These are phyloP conservation scores for Lucilia sericata DNA, from an alignment of 1,140 invertebrate genomes.

Conservation along the genomic window DNA sequence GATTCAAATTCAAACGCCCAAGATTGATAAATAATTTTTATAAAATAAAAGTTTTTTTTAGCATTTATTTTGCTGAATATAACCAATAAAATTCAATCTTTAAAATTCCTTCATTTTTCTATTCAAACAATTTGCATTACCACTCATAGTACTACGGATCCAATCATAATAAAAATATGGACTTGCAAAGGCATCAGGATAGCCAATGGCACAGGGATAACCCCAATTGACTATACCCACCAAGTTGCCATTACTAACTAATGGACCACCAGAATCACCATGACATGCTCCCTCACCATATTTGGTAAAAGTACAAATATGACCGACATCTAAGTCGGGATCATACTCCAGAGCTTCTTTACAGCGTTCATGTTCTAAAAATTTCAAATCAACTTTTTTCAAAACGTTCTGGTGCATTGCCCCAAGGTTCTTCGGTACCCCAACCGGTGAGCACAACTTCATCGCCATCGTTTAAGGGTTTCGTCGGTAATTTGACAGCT, in stretches of 20 bases:
- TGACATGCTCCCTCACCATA: slow-evolving; percentile 70
- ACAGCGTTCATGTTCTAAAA: slow-evolving; percentile 51
- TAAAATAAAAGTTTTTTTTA: too few species aligned
- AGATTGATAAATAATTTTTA: too few species aligned
- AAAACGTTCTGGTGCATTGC: slow-evolving; percentile 50
- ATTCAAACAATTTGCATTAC: slow-evolving; percentile 47
- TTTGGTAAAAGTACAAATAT: slow-evolving; percentile 73
- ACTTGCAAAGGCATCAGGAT: slow-evolving; percentile 69
- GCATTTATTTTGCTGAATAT: too few species aligned
- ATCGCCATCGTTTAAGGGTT: slow-evolving; percentile 51
- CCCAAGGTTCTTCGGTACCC: slow-evolving; percentile 52
- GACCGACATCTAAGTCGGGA: slow-evolving; percentile 54
- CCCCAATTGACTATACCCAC: slow-evolving; percentile 72
- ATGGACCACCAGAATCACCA: slow-evolving; percentile 73
- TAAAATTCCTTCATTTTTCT: neutral
- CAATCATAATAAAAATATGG: slow-evolving; percentile 57
- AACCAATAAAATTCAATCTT: neutral
- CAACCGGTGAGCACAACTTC: slow-evolving; percentile 68
- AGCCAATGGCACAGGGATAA: slow-evolving; percentile 68
- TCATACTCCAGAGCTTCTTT: slow-evolving; percentile 38
- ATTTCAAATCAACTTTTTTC: slow-evolving; percentile 50
- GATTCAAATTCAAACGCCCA: too few species aligned
- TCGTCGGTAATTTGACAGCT: slow-evolving; percentile 53
- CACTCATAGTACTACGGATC: slow-evolving; percentile 53
- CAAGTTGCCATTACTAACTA: slow-evolving; percentile 62